Evolutionary conservation across 2,113 vertebrate genomes (phyloP).

Genomic region (Genyomyrus donnyi): DNA sequence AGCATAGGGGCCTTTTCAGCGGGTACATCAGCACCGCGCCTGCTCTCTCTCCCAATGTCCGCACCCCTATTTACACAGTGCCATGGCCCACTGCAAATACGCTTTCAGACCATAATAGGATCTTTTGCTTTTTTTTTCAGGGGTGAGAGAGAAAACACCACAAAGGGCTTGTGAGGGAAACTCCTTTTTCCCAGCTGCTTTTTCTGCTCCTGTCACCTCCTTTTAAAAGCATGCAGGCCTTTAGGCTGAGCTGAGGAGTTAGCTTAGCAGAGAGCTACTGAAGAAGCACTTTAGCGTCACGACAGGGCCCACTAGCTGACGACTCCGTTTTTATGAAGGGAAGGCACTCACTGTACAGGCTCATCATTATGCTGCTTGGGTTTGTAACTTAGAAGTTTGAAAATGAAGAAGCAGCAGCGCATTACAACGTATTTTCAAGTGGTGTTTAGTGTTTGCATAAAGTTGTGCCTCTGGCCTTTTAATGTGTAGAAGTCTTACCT

Average conservation of each 20-base stretch:
- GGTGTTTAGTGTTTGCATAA: background rate
- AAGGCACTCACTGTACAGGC: background rate
- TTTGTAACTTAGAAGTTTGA: background rate
- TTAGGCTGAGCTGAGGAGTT: background rate
- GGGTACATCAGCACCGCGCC: constrained; percentile 26
- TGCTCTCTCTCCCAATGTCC: constrained; percentile 7
- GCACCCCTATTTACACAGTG: constrained; percentile 35
- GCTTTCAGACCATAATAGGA: constrained; percentile 38
- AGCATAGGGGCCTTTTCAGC: constrained; percentile 42
- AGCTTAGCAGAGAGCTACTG: background rate
- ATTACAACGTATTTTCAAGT: background rate
- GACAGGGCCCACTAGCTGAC: background rate
- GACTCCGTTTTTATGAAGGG: background rate
- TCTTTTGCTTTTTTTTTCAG: constrained; percentile 15
- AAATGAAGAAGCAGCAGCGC: background rate
- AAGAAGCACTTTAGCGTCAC: background rate
- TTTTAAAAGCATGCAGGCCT: background rate
- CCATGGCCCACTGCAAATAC: constrained; percentile 36
- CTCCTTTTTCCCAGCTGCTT: constrained; percentile 31
- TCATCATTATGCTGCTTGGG: background rate
- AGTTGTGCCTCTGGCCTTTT: background rate
- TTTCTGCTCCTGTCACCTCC: background rate
- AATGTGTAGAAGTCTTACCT: background rate
- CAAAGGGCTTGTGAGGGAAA: constrained; percentile 29
- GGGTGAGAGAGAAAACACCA: constrained; percentile 18